Conservation (phyloP, 2,888 invertebrate genomes). For the Heliconius ethilla region DNA sequence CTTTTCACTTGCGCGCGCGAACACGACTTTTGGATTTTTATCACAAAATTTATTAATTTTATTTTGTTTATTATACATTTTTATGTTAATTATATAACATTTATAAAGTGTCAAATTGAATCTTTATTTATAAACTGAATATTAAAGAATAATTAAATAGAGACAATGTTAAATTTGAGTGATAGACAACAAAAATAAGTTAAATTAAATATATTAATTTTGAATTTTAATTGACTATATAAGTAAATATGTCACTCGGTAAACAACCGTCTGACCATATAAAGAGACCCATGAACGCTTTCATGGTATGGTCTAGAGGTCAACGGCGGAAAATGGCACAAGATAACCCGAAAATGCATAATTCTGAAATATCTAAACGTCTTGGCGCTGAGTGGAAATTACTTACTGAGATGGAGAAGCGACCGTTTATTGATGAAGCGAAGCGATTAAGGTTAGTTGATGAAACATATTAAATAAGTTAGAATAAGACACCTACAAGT, state of each 20-base stretch:
- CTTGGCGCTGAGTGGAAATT: conserved; percentile 95
- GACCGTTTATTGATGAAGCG: conserved; percentile 95
- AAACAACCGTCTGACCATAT: conserved; percentile 87
- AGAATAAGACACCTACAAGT: no score
- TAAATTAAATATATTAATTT: conserved; percentile 13
- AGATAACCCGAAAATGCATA: conserved; percentile 97
- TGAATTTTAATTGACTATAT: conserved; percentile 15
- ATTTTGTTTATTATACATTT: conserved; percentile 1
- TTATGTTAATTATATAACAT: conserved; percentile 8
- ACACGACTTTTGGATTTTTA: conserved; percentile 37
- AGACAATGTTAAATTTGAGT: conserved; percentile 24
- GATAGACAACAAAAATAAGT: conserved; percentile 9
- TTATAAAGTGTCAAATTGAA: conserved; percentile 5
- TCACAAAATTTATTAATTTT: conserved; percentile 14
- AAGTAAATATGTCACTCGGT: conserved; percentile 67
- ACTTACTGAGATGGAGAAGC: conserved; percentile 91
- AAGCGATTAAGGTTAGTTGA: conserved; percentile 89
- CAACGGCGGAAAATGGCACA: conserved; percentile 95
- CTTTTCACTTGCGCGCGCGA: conserved; percentile 70
- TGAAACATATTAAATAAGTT: background rate
- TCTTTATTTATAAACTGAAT: background rate
- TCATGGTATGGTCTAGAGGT: conserved; percentile 96
- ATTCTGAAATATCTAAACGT: conserved; percentile 93
- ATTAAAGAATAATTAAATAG: background rate
- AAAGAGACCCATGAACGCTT: conserved; percentile 97